phyloP scores from a whole-genome alignment of 2,113 vertebrate genomes.

The Morone chrysops region DNA sequence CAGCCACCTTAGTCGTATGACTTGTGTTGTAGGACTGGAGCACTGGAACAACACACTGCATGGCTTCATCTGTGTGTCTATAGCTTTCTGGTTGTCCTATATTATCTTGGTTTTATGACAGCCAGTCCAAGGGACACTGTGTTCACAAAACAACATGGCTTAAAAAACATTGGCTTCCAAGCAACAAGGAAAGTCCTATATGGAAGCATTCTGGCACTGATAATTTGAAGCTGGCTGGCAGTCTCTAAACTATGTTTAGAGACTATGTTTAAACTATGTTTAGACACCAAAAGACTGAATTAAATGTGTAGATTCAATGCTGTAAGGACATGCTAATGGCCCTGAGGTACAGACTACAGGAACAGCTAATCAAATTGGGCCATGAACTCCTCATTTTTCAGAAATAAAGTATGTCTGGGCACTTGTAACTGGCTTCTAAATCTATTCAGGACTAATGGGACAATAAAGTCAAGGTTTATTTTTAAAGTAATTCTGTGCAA shows the following conservation, averaged over 20 bases:
- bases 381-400: neutral
- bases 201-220: neutral
- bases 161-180: slow-evolving; percentile 13
- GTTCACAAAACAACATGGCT: slow-evolving; percentile 38
- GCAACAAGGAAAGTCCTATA: slow-evolving; percentile 8
- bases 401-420: neutral
- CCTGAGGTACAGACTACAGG: neutral
- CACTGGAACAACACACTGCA: neutral
- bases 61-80: slow-evolving; percentile 26
- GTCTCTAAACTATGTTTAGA: neutral
- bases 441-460: neutral
- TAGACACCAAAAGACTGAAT: neutral
- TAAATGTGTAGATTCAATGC: neutral
- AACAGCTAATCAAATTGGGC: slow-evolving; percentile 10
- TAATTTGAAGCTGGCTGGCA: neutral
- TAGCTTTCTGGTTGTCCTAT: neutral
- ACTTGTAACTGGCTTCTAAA: neutral
- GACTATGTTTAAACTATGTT: neutral
- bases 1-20: slow-evolving; percentile 49
- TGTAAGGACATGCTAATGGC: neutral
- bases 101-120: slow-evolving; percentile 54
- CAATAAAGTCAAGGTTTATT: neutral
- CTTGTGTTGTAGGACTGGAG: slow-evolving; percentile 28
- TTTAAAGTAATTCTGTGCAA: neutral
- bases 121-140: slow-evolving; percentile 17